Evolutionary conservation across 2,888 invertebrate genomes (phyloP), one percentile per base, ranked within the genome.

Genomic region (Latheticus oryzae): DNA sequence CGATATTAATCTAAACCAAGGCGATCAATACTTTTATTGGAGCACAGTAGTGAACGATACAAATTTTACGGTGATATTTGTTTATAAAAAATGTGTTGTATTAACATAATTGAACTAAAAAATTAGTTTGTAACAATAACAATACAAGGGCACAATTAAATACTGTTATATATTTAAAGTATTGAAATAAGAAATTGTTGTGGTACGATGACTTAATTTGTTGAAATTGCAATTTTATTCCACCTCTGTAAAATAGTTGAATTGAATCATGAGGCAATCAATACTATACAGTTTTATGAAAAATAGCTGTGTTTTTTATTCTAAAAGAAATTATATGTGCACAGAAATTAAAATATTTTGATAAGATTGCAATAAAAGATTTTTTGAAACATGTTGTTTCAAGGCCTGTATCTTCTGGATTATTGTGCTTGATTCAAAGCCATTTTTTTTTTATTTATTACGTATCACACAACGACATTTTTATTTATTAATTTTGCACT

Each of bases 71-170:
- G 53, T 53, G 53, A 53, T 53, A 53, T 43, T 53, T 53, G 30
- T 53, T 38, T 53, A 32, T 45, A 23, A 8, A 35, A 51, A 45
- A 58, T 26, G 48, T 28, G 40, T 26, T 50, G 40, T 40, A 35
- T 42, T 47, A 17, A 40, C 42, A 51, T 51, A 35, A 15, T 13
- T 32, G 21, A 42, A 40, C 8, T 42, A 40, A 42, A 40, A 47
- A 52, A 35, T 58, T 47, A 58, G 47, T 59, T 57, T 60, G 56
- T 50, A 71, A 69, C 64, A 66, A 68, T 67, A 74, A 75, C 69
- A 76, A 76, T 73, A 73, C 69, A 73, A 74, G 78, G 78, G 78
- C 78, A 78, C 78, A 78, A 78, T 74, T 74, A 73, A 50, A 71
- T 69, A 75, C 71, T 76, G 74, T 75, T 75, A 67, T 60, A 61